Evolutionary conservation across 2,113 vertebrate species (phyloP).

Genomic region (Cepphus grylle): DNA sequence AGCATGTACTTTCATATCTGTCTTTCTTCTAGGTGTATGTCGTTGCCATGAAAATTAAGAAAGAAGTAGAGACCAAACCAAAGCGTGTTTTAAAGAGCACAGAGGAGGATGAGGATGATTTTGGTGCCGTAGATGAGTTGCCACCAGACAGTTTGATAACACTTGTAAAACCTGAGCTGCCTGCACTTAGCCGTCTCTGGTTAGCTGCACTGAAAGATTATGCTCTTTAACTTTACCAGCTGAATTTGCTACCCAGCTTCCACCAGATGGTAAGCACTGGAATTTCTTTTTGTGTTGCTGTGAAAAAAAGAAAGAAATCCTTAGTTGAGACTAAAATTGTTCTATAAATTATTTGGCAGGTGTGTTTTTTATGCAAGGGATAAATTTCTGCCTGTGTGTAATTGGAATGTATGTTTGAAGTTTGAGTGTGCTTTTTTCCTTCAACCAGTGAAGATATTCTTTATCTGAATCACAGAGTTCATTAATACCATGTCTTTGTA

Average conservation of each 20-base stretch:
- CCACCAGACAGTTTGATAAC: constrained; percentile 95
- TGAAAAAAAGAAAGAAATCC: not conserved
- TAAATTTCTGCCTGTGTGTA: not conserved
- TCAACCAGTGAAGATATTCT: not conserved
- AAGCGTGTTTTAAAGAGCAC: constrained; percentile 74
- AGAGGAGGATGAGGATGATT: constrained; percentile 88
- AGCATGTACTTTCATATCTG: not conserved
- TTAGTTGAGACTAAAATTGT: not conserved
- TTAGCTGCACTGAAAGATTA: constrained; percentile 93
- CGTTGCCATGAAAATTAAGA: constrained; percentile 96
- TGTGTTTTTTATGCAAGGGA: not conserved
- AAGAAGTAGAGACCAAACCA: constrained; percentile 86
- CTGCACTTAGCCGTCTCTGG: constrained; percentile 92
- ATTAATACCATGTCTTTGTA: not conserved
- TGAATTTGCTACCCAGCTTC: constrained; percentile 97
- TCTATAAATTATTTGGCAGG: not conserved
- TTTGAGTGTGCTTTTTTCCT: not conserved
- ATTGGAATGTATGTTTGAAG: not conserved
- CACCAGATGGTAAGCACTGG: constrained; percentile 86
- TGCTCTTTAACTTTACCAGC: constrained; percentile 93
- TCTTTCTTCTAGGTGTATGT: constrained; percentile 86
- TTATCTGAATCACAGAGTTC: not conserved
- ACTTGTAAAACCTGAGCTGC: constrained; percentile 92
- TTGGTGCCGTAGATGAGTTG: constrained; percentile 79
- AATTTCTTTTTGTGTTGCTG: not conserved